phyloP scores from a whole-genome alignment of 2,113 vertebrate genomes.

The Scytalopus superciliaris region DNA sequence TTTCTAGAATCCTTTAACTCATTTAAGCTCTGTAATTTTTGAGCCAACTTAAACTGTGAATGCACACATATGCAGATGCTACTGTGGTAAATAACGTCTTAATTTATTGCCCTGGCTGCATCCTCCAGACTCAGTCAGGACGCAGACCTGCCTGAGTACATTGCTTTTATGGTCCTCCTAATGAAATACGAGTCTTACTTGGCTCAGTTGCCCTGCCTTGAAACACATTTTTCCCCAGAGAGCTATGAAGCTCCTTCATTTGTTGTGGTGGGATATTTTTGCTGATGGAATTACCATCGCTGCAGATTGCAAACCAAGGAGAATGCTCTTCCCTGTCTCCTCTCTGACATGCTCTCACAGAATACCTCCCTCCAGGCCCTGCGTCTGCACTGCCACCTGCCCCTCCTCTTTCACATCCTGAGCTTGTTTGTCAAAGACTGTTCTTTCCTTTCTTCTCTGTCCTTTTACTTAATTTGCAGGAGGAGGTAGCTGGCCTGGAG shows the following conservation, averaged over 20 bases:
- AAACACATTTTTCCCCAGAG: neutral
- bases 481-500: neutral
- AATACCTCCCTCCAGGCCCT: neutral
- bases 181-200: neutral
- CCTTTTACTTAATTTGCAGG: neutral
- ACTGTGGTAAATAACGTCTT: neutral
- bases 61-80: neutral
- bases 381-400: fast-evolving
- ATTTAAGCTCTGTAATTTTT: neutral
- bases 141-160: neutral
- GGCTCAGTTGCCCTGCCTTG: neutral
- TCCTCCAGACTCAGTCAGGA: neutral
- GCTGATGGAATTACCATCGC: neutral
- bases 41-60: neutral
- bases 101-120: neutral
- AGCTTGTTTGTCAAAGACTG: neutral
- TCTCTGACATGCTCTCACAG: fast-evolving
- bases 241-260: neutral
- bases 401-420: neutral
- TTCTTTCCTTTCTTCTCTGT: neutral
- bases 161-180: neutral
- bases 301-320: neutral
- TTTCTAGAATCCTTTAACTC: neutral
- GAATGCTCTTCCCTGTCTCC: neutral
- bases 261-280: neutral